Conservation (phyloP, 2,113 vertebrate species). For the Callithrix jacchus region DNA sequence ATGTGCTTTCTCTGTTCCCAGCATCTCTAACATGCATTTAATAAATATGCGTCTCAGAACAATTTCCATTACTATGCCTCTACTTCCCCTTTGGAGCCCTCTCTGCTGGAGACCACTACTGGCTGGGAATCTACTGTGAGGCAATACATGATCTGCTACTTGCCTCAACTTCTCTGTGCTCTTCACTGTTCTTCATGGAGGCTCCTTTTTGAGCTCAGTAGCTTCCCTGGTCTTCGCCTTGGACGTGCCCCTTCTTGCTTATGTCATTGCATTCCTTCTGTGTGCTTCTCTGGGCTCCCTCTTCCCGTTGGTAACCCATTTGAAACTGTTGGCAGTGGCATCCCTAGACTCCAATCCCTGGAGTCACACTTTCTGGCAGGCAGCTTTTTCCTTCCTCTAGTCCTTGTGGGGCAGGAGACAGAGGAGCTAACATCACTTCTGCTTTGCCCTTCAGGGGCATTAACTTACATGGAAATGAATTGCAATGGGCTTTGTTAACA, state of each 20-base stretch:
- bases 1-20: not conserved
- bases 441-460: not conserved
- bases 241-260: not conserved
- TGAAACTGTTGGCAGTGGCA: not conserved
- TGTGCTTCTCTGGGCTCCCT: not conserved
- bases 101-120: not conserved
- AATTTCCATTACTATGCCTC: not conserved
- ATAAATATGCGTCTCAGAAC: not conserved
- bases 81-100: not conserved
- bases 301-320: not conserved
- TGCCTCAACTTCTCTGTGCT: not conserved
- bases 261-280: not conserved
- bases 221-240: not conserved
- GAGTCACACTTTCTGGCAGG: not conserved
- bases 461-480: not conserved
- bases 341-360: not conserved
- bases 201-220: not conserved
- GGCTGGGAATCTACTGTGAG: not conserved
- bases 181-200: not conserved
- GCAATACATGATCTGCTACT: not conserved
- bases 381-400: not conserved
- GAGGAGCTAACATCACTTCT: not conserved
- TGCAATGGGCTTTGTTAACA: slow-evolving; percentile 38
- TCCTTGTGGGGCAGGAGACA: not conserved
- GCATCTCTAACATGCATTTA: not conserved